Conservation (phyloP, 1,140 invertebrate genomes). For the Eufriesea mexicana region DNA sequence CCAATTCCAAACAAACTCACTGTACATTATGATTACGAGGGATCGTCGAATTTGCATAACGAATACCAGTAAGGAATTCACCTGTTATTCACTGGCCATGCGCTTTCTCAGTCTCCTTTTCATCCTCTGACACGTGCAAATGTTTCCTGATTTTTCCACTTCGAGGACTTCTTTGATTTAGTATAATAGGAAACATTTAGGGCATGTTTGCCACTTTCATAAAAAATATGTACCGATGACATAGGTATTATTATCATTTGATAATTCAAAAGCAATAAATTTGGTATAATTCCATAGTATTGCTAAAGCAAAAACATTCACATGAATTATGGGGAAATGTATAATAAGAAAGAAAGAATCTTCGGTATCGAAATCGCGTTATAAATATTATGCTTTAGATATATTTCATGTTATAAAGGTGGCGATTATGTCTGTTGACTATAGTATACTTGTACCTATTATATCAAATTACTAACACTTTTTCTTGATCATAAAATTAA, state of each 20-base stretch:
- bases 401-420: too few relatives aligned
- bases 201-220: too few relatives aligned
- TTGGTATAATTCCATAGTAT: too few relatives aligned
- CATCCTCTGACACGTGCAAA: neutral
- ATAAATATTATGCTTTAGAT: too few relatives aligned
- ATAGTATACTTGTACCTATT: neutral
- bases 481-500: neutral
- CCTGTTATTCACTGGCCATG: neutral
- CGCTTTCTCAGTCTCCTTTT: neutral
- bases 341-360: too few relatives aligned
- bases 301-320: too few relatives aligned
- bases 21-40: constrained; percentile 20
- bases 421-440: neutral
- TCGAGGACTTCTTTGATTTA: neutral
- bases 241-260: too few relatives aligned
- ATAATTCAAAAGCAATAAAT: too few relatives aligned
- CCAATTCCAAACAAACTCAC: constrained; percentile 74
- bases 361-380: too few relatives aligned
- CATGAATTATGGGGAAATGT: too few relatives aligned
- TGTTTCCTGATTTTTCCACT: neutral
- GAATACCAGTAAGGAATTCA: constrained; percentile 35
- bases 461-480: neutral
- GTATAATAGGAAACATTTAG: neutral
- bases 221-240: too few relatives aligned
- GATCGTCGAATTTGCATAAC: neutral